Evolutionary conservation across 1,140 invertebrate species (phyloP).

Genomic region (Listronotus oregonensis): DNA sequence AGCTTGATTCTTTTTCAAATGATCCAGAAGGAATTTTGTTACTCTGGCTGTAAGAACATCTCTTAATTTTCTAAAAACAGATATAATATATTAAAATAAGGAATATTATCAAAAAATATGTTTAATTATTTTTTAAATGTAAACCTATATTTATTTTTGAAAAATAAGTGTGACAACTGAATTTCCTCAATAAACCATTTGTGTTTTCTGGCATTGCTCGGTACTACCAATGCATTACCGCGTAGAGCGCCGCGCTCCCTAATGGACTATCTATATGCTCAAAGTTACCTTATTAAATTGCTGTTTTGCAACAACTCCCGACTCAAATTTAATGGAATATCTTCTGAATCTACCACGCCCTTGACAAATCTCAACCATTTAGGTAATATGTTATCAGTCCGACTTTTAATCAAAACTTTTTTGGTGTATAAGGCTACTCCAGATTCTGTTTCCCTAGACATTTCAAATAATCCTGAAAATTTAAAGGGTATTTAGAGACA

Average conservation of each 20-base stretch:
- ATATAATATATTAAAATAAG: background rate
- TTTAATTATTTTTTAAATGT: no score
- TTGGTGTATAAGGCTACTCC: slow-evolving; percentile 89
- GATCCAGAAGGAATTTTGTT: slow-evolving; percentile 85
- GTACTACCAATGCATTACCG: no score
- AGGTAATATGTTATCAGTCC: slow-evolving; percentile 88
- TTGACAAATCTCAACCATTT: slow-evolving; percentile 94
- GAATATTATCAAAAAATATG: background rate
- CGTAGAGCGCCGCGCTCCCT: no score
- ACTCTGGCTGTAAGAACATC: slow-evolving; percentile 84
- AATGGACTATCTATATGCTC: no score
- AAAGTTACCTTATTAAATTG: slow-evolving; percentile 84
- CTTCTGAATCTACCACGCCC: slow-evolving; percentile 97
- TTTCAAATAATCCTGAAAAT: slow-evolving; percentile 78
- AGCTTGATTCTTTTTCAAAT: slow-evolving; percentile 80
- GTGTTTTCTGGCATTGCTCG: no score
- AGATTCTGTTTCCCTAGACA: slow-evolving; percentile 79
- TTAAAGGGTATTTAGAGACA: background rate
- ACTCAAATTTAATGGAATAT: slow-evolving; percentile 96
- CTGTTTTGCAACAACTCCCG: slow-evolving; percentile 95
- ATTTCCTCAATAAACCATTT: no score
- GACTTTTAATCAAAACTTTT: slow-evolving; percentile 88
- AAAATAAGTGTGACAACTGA: no score
- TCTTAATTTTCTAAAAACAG: slow-evolving; percentile 76
- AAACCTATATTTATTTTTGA: no score